Conservation (phyloP, 2,113 vertebrate species). For the Thalassoma bifasciatum region DNA sequence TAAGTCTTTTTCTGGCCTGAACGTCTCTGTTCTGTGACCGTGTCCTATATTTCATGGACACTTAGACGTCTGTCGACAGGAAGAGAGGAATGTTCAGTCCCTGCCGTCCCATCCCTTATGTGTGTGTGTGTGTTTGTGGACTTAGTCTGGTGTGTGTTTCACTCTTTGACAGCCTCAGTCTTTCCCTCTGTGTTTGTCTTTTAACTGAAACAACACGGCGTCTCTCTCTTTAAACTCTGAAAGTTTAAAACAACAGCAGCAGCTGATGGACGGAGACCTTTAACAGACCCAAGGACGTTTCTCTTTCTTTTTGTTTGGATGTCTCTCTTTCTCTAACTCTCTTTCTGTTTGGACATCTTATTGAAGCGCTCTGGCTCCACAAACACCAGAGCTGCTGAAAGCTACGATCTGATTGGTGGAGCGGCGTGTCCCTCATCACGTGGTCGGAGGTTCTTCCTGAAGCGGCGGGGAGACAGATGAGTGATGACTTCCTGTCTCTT, state of each 20-base stretch:
- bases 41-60: too few species aligned
- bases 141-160: neutral
- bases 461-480: slow-evolving; percentile 4
- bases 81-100: too few species aligned
- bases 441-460: too few species aligned
- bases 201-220: slow-evolving; percentile 28
- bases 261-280: slow-evolving; percentile 9
- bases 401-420: neutral
- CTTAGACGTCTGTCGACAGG: too few species aligned
- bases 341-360: neutral
- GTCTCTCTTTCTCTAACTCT: too few species aligned
- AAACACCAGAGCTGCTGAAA: slow-evolving; percentile 1
- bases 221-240: neutral
- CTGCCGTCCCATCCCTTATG: neutral
- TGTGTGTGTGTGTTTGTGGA: too few species aligned
- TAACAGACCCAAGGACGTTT: neutral
- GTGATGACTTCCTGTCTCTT: slow-evolving; percentile 18
- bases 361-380: neutral
- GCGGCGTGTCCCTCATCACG: neutral
- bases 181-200: slow-evolving; percentile 25
- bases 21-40: too few species aligned
- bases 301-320: too few species aligned
- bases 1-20: too few species aligned
- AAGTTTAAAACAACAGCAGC: slow-evolving; percentile 35
- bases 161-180: neutral